phyloP scores from a whole-genome alignment of 1,140 invertebrate genomes.

The Leptinotarsa lineolata region DNA sequence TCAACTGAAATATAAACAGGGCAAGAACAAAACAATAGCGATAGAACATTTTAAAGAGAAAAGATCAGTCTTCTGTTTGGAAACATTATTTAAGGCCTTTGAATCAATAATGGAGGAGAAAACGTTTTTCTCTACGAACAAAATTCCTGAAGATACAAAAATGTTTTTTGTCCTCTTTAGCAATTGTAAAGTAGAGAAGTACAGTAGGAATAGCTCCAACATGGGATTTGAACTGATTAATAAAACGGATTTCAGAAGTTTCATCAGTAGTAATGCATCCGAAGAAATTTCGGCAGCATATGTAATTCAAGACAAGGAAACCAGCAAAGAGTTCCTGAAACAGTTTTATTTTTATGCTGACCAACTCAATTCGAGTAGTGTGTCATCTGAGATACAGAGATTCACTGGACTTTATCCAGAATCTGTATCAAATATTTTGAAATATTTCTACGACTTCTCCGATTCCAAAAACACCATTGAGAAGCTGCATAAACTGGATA shows the following conservation, averaged over 20 bases:
- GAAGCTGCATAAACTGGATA: conserved; percentile 2
- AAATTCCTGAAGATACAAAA: not conserved
- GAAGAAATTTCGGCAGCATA: not conserved
- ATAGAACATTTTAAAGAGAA: not conserved
- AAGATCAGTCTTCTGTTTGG: not conserved
- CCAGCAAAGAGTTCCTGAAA: not conserved
- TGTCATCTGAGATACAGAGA: not conserved
- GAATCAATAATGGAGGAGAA: not conserved
- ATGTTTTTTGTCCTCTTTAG: not conserved
- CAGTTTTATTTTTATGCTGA: not conserved
- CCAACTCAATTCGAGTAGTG: not conserved
- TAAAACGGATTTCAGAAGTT: not conserved
- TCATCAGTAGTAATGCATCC: not conserved
- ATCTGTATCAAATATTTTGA: not conserved
- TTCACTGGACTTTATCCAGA: not conserved
- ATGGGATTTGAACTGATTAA: not conserved
- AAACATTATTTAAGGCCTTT: not conserved
- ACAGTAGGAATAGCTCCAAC: not conserved
- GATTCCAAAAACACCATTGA: not conserved
- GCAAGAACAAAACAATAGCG: not conserved
- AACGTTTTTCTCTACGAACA: not conserved
- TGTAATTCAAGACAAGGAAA: not conserved
- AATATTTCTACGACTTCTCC: not conserved
- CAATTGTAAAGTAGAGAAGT: not conserved
- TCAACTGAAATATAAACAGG: not conserved